Evolutionary conservation across 2,113 vertebrate genomes (phyloP).

Genomic region (Ptilorrhoa leucosticta): DNA sequence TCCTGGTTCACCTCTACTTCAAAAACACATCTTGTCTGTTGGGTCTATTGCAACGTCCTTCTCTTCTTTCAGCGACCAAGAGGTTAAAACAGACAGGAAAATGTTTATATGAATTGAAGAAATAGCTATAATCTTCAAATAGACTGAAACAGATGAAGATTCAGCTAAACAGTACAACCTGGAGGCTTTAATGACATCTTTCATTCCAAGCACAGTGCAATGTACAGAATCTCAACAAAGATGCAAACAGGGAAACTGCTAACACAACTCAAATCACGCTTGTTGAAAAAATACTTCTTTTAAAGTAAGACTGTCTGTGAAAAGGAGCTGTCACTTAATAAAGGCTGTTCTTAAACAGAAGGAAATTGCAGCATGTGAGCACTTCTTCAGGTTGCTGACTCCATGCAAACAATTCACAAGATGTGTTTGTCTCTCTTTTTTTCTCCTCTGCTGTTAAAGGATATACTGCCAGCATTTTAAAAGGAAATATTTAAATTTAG

Average conservation of each 20-base stretch:
- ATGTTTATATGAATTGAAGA: neutral
- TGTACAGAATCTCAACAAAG: neutral
- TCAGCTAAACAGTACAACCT: neutral
- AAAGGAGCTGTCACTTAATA: neutral
- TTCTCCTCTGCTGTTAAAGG: neutral
- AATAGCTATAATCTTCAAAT: neutral
- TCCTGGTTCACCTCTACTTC: neutral
- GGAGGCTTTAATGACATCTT: neutral
- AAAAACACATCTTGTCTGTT: neutral
- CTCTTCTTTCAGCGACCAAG: neutral
- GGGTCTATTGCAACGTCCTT: neutral
- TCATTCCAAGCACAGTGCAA: neutral
- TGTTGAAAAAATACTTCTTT: neutral
- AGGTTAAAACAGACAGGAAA: neutral
- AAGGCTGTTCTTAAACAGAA: neutral
- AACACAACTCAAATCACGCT: neutral
- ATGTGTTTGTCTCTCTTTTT: neutral
- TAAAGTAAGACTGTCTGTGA: neutral
- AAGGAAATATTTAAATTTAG: neutral
- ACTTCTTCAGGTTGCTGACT: neutral
- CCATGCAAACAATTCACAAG: neutral
- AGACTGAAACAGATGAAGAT: neutral
- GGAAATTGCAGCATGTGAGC: neutral
- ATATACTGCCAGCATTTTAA: neutral
- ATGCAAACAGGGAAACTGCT: neutral